Evolutionary conservation across 2,113 vertebrate species (phyloP).

Genomic region (Lontra canadensis): DNA sequence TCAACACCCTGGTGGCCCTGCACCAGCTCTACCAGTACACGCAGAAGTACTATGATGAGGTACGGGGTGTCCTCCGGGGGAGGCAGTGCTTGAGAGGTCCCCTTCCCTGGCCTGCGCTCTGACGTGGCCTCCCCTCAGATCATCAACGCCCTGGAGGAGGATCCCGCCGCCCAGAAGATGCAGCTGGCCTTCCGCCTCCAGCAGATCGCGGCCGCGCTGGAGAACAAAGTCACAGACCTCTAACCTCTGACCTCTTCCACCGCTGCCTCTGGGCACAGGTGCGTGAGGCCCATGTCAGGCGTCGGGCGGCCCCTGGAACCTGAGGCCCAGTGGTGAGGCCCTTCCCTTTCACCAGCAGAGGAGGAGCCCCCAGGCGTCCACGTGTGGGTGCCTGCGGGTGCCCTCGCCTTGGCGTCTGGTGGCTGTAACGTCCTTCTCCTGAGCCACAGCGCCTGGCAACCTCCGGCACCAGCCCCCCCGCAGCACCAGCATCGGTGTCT

Average conservation of each 20-base stretch:
- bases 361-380: conserved; percentile 15
- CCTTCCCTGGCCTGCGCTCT: not conserved
- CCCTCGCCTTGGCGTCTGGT: not conserved
- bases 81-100: accelerated
- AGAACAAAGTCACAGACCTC: conserved; percentile 99
- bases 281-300: not conserved
- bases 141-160: conserved; percentile 96
- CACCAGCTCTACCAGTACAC: conserved; percentile 99
- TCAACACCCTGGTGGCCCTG: conserved; percentile 96
- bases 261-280: conserved; percentile 19
- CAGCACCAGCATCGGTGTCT: conserved; percentile 25
- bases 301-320: accelerated
- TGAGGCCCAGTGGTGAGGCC: accelerated
- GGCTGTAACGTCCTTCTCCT: not conserved
- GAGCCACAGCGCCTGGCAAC: conserved; percentile 40
- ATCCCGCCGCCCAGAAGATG: conserved; percentile 97
- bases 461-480: conserved; percentile 45
- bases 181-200: conserved; percentile 97
- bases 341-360: conserved; percentile 70
- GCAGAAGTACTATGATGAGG: conserved; percentile 99
- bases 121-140: conserved; percentile 84
- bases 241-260: conserved; percentile 81
- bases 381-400: not conserved
- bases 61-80: conserved; percentile 44
- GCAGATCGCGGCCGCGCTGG: conserved; percentile 96